Evolutionary conservation across 92 coral and sea anemone genomes (phyloP).

Genomic region (Epizoanthus illoricatus): DNA sequence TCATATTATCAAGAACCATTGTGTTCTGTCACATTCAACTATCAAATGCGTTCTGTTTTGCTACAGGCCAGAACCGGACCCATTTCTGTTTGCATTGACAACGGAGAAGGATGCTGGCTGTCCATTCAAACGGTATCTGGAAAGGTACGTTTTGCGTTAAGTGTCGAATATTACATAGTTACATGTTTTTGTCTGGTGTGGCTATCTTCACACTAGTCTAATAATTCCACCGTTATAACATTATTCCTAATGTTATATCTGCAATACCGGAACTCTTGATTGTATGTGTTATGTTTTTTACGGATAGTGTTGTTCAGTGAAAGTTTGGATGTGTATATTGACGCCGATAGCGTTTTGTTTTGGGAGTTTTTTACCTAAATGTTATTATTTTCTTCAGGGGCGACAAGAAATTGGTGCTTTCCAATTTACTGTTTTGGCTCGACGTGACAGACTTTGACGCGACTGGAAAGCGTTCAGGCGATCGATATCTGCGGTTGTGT

Average conservation of each 20-base stretch:
- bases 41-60: neutral
- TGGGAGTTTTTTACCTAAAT: neutral
- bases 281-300: neutral
- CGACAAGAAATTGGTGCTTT: slow-evolving; percentile 57
- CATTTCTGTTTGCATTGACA: slow-evolving; percentile 65
- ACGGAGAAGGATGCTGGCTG: slow-evolving; percentile 94
- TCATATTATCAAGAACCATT: neutral
- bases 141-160: slow-evolving; percentile 46
- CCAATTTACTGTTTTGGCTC: slow-evolving; percentile 84
- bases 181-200: neutral
- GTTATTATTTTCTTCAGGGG: slow-evolving; percentile 18
- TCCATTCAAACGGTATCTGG: slow-evolving; percentile 86
- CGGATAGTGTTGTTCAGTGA: neutral
- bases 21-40: neutral
- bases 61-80: slow-evolving; percentile 49
- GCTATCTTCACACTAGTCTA: neutral
- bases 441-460: slow-evolving; percentile 79
- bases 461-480: slow-evolving; percentile 88
- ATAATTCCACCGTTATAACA: no score
- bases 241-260: no score
- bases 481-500: slow-evolving; percentile 84
- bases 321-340: neutral
- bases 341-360: no score
- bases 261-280: neutral
- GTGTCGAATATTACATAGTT: neutral